Evolutionary conservation across 2,888 invertebrate species (phyloP).

Genomic region (Oscheius sp.): DNA sequence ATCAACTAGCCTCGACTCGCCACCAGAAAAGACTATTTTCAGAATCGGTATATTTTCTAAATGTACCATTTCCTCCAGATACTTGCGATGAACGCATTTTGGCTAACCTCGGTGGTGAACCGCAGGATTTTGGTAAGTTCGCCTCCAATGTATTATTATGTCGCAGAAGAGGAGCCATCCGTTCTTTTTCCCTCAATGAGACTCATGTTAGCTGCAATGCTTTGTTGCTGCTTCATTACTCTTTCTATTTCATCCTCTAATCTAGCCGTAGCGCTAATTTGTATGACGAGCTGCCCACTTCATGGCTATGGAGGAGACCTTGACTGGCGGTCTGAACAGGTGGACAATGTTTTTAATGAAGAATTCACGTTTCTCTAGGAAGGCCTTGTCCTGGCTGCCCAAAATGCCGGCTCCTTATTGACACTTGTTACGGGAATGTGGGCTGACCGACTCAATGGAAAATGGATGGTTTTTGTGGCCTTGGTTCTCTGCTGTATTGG

Average conservation of each 20-base stretch:
- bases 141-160: neutral
- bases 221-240: constrained; percentile 67
- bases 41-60: constrained; percentile 41
- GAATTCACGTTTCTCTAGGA: constrained; percentile 42
- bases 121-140: neutral
- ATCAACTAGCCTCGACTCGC: constrained; percentile 49
- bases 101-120: constrained; percentile 1
- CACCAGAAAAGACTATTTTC: constrained; percentile 58
- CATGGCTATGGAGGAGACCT: constrained; percentile 63
- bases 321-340: constrained; percentile 57
- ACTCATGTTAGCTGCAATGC: constrained; percentile 62
- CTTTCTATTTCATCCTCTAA: constrained; percentile 65
- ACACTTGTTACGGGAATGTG: constrained; percentile 66
- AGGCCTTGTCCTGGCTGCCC: constrained; percentile 66
- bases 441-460: constrained; percentile 66
- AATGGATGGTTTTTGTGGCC: constrained; percentile 62
- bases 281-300: constrained; percentile 68
- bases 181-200: constrained; percentile 67
- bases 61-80: neutral
- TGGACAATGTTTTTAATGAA: constrained; percentile 17
- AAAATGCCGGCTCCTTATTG: constrained; percentile 65
- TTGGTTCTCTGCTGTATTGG: constrained; percentile 60
- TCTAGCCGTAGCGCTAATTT: constrained; percentile 67
- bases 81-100: neutral
- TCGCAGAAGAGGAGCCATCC: constrained; percentile 37